Percentiles rank a stretch among this genome's conserved stretches.
These are phyloP conservation scores for Oligia fasciuncula DNA, from an alignment of 2,888 invertebrate species.

Conservation along the genomic window DNA sequence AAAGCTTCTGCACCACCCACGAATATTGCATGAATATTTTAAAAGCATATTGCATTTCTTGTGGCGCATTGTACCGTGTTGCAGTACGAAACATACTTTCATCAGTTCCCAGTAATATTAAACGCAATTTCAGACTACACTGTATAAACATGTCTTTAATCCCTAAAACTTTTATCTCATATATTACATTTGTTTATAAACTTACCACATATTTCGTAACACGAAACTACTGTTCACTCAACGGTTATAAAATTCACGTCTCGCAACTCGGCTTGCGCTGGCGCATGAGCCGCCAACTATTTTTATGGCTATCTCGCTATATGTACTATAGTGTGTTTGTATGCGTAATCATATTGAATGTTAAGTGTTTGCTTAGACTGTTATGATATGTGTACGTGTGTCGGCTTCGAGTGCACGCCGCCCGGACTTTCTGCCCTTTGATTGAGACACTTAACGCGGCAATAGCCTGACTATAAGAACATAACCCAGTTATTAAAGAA, in stretches of 20 bases:
- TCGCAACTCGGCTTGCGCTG: slow-evolving; percentile 49
- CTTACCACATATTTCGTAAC: slow-evolving; percentile 49
- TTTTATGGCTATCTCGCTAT: slow-evolving; percentile 62
- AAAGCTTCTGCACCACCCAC: neutral
- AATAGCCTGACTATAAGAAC: slow-evolving; percentile 26
- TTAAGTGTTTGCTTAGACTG: slow-evolving; percentile 59
- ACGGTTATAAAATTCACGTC: slow-evolving; percentile 57
- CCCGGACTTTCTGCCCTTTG: slow-evolving; percentile 38
- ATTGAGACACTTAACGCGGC: slow-evolving; percentile 52
- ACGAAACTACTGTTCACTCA: slow-evolving; percentile 49
- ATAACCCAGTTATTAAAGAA: slow-evolving; percentile 24
- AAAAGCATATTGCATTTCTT: neutral
- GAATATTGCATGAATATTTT: slow-evolving; percentile 25
- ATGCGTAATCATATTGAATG: slow-evolving; percentile 62
- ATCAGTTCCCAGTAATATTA: slow-evolving; percentile 15
- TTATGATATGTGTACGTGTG: slow-evolving; percentile 53
- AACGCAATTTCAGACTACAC: neutral
- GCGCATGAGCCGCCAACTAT: slow-evolving; percentile 54
- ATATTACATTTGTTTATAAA: slow-evolving; percentile 49
- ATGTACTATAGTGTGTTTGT: slow-evolving; percentile 44
- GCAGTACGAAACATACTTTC: neutral
- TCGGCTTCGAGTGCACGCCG: slow-evolving; percentile 28
- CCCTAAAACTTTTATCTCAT: slow-evolving; percentile 32
- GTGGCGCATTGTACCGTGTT: neutral
- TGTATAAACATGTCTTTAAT: slow-evolving; percentile 5